Conservation (phyloP, 1,140 invertebrate genomes). For the Bicyclus anynana region DNA sequence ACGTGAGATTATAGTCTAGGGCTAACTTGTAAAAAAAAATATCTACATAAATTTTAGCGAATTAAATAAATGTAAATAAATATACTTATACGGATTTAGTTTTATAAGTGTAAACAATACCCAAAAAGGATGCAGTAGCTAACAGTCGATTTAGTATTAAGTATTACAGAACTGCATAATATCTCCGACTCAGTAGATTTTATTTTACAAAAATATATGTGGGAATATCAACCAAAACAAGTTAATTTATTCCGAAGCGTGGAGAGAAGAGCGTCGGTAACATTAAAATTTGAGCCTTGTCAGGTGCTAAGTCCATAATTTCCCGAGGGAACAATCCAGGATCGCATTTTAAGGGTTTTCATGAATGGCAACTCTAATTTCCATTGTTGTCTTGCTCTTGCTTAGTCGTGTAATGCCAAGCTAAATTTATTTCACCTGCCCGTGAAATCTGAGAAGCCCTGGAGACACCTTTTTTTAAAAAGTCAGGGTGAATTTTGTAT, state of each 20-base stretch:
- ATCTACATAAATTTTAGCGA: too few relatives aligned
- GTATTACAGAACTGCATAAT: not conserved
- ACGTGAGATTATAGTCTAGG: too few relatives aligned
- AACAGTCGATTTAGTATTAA: too few relatives aligned
- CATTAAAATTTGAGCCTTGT: conserved; percentile 73
- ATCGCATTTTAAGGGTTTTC: conserved; percentile 72
- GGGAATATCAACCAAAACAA: conserved; percentile 15
- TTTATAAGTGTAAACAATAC: too few relatives aligned
- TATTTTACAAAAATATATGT: conserved; percentile 8
- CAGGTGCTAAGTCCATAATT: conserved; percentile 76
- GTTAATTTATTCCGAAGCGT: conserved; percentile 65
- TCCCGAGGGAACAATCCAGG: conserved; percentile 67
- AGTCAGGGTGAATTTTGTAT: not conserved
- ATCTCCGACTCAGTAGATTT: not conserved
- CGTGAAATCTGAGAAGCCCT: conserved; percentile 24
- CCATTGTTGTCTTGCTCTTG: conserved; percentile 33
- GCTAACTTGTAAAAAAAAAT: too few relatives aligned
- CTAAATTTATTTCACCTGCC: conserved; percentile 25
- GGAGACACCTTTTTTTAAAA: not conserved
- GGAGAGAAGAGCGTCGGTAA: conserved; percentile 40
- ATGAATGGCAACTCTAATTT: conserved; percentile 66
- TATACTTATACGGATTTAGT: too few relatives aligned
- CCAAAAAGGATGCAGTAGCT: too few relatives aligned
- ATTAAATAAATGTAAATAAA: too few relatives aligned
- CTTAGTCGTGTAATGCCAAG: conserved; percentile 9